Conservation (phyloP, 2,113 vertebrate genomes). For the Synchiropus splendidus region DNA sequence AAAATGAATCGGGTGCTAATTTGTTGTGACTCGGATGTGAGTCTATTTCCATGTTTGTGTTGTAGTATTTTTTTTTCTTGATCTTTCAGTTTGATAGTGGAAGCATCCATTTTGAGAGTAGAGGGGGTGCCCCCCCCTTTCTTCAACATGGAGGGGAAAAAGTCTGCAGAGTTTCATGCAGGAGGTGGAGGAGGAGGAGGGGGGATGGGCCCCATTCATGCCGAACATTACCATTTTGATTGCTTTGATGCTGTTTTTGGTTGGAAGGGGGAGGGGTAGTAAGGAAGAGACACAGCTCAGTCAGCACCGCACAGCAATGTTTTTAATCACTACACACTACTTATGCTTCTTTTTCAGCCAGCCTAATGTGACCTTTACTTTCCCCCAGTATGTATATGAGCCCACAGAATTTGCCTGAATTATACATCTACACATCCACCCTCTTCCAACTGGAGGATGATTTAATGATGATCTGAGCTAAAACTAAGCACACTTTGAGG, state of each 20-base stretch:
- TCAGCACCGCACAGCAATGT: constrained; percentile 77
- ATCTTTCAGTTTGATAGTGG: constrained; percentile 72
- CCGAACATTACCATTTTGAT: constrained; percentile 98
- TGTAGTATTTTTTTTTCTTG: constrained; percentile 9
- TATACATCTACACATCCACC: background rate
- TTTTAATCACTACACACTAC: constrained; percentile 70
- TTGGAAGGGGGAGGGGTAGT: constrained; percentile 73
- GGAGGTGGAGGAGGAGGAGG: constrained; percentile 38
- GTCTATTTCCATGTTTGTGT: constrained; percentile 21
- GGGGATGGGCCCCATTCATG: constrained; percentile 89
- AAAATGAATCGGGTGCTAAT: background rate
- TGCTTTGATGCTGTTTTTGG: constrained; percentile 97
- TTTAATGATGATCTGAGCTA: constrained; percentile 1
- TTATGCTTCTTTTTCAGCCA: constrained; percentile 44
- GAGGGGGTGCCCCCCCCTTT: constrained; percentile 64
- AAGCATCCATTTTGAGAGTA: constrained; percentile 95
- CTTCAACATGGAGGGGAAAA: constrained; percentile 74
- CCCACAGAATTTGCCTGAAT: background rate
- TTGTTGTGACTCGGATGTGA: background rate
- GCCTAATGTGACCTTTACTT: constrained; percentile 39
- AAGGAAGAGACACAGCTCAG: constrained; percentile 61
- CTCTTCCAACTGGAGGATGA: background rate
- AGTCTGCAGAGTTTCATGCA: constrained; percentile 87
- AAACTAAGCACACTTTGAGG: constrained; percentile 1
- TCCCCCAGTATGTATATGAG: background rate